Evolutionary conservation across 2,888 invertebrate species (phyloP).

Genomic region (Hermaeophaga mercurialis): DNA sequence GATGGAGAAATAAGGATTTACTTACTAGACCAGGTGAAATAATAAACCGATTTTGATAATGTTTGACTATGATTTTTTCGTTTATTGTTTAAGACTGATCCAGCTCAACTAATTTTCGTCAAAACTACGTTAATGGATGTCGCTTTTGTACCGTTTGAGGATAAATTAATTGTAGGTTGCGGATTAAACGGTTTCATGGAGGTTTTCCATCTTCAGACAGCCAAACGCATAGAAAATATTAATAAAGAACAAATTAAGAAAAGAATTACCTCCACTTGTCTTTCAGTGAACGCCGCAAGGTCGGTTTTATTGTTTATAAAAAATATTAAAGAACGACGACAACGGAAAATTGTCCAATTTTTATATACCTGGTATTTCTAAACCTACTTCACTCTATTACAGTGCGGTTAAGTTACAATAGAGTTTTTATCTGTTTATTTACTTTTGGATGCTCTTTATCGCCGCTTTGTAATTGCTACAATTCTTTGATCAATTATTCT

Average conservation of each 20-base stretch:
- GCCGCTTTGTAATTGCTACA: too few relatives aligned
- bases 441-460: too few relatives aligned
- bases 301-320: too few relatives aligned
- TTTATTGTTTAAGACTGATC: constrained; percentile 48
- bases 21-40: constrained; percentile 51
- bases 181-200: constrained; percentile 49
- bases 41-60: neutral
- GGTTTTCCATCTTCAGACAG: constrained; percentile 50
- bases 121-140: constrained; percentile 44
- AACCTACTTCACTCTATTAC: too few relatives aligned
- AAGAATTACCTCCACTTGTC: constrained; percentile 32
- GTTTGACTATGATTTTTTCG: neutral
- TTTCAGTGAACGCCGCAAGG: constrained; percentile 41
- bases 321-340: too few relatives aligned
- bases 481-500: too few relatives aligned
- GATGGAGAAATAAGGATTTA: constrained; percentile 56
- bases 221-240: constrained; percentile 43
- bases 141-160: constrained; percentile 52
- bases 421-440: too few relatives aligned
- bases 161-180: constrained; percentile 52
- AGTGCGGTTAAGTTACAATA: too few relatives aligned
- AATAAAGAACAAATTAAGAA: constrained; percentile 36
- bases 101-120: constrained; percentile 53
- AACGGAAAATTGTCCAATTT: too few relatives aligned
- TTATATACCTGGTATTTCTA: too few relatives aligned